Conservation (phyloP, 1,140 invertebrate genomes). For the Drosophila sp. region DNA sequence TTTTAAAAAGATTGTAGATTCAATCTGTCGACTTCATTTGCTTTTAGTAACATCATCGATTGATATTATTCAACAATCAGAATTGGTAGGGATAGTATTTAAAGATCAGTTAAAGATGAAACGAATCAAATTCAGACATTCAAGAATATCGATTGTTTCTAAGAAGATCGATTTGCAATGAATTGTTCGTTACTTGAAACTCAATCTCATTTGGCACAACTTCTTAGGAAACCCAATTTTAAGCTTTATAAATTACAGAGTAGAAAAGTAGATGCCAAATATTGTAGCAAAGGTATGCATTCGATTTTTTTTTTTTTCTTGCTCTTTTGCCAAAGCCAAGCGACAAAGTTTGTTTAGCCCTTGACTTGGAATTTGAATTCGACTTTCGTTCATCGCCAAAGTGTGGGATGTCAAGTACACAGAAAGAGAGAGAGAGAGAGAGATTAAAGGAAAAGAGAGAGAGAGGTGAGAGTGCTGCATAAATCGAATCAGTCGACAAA, state of each 20-base stretch:
- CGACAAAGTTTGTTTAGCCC: constrained; percentile 77
- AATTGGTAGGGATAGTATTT: no score
- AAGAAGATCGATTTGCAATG: no score
- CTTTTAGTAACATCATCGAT: no score
- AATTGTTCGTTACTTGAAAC: no score
- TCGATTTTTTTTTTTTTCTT: constrained; percentile 23
- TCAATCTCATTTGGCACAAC: no score
- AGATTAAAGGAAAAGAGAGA: background rate
- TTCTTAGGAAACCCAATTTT: no score
- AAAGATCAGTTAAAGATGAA: no score
- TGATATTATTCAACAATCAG: no score
- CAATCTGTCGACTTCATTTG: no score
- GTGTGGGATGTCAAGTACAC: constrained; percentile 47
- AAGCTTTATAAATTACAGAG: background rate
- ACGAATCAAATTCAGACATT: no score
- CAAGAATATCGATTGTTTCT: no score
- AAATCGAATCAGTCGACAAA: constrained; percentile 59
- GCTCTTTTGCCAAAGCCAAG: constrained; percentile 49
- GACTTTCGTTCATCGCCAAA: constrained; percentile 30
- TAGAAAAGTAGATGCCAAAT: constrained; percentile 6
- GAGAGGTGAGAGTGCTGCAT: constrained; percentile 32
- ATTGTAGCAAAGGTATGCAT: constrained; percentile 6
- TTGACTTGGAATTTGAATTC: constrained; percentile 73
- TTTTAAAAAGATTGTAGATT: no score
- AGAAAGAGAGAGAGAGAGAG: background rate